Base-by-base conservation (phyloP, 1,140 invertebrate genomes). In the Armadillidium nasatum region DNA sequence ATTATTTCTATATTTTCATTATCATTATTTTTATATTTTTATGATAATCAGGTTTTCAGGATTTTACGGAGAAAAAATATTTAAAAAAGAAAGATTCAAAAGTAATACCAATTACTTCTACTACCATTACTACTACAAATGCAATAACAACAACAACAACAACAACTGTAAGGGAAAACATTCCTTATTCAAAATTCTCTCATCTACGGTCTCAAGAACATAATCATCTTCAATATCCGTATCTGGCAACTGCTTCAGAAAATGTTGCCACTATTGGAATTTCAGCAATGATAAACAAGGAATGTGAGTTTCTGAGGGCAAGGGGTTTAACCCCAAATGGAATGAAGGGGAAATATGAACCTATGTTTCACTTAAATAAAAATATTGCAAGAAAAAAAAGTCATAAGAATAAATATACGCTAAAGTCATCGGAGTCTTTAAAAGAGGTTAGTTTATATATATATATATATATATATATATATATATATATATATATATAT, bases 391-490 rank as follows among this genome's bases (percentile, higher is more conserved):
- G 44, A 43, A 71, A 43, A 71, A 43, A 22, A n/a, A 71, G 15
- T 43, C 44, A 71, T 33, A 71, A 43, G n/a, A 43, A 23, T 44
- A 33, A 43, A 71, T 33, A 22, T 71, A 7, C n/a, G 13, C 1
- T 15, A 15, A 71, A 2, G 13, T 44, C 23, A 33, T 33, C 33
- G 6, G 33, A 33, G 6, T 33, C 33, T 33, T 33, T 33, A 3
- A 33, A 43, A 71, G 23, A 44, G 23, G 44, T 33, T 22, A 22
- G 33, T 71, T 22, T 44, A 44, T 71, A 71, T 43, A 43, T 71
- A 71, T 71, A 71, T 71, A 71, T 60, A 44, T 71, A 71, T 43
- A 71, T 33, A 33, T 10, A 71, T 71, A 71, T 23, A 23, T 71
- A 71, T 71, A 23, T 23, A 22, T 71, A 71, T 23, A 23, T 1